Conservation (phyloP, 1,140 invertebrate species). For the Asobara japonica region DNA sequence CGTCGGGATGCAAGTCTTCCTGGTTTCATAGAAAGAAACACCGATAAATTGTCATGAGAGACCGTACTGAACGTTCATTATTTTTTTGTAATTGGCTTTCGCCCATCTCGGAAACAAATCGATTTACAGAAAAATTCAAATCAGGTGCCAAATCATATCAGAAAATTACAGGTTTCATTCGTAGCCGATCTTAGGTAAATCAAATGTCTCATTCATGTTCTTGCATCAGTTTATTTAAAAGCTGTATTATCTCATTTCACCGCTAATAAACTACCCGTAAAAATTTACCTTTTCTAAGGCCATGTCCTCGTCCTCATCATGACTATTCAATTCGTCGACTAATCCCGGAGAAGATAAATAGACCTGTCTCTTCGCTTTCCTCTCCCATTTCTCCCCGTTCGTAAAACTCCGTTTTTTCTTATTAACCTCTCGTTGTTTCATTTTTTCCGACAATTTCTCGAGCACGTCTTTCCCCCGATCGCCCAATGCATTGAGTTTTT, state of each 20-base stretch:
- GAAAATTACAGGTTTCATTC: too few species aligned
- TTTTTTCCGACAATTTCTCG: constrained; percentile 58
- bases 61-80: too few species aligned
- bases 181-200: too few species aligned
- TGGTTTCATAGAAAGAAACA: too few species aligned
- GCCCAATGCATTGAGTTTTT: constrained; percentile 68
- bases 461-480: constrained; percentile 67
- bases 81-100: too few species aligned
- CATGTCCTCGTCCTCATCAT: constrained; percentile 71
- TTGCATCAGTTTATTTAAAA: too few species aligned
- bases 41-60: too few species aligned
- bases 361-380: constrained; percentile 50
- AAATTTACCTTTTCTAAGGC: constrained; percentile 72
- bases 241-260: too few species aligned
- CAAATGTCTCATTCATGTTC: too few species aligned
- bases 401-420: constrained; percentile 22
- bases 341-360: constrained; percentile 59
- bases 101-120: too few species aligned
- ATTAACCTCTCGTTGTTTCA: constrained; percentile 35
- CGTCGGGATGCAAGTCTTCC: constrained; percentile 66
- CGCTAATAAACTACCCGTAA: constrained; percentile 21
- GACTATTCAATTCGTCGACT: constrained; percentile 62
- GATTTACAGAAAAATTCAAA: too few species aligned
- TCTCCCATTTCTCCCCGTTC: constrained; percentile 39
- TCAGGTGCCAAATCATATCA: too few species aligned